phyloP scores from a whole-genome alignment of 2,888 invertebrate genomes.

The Nomada goodeniana region DNA sequence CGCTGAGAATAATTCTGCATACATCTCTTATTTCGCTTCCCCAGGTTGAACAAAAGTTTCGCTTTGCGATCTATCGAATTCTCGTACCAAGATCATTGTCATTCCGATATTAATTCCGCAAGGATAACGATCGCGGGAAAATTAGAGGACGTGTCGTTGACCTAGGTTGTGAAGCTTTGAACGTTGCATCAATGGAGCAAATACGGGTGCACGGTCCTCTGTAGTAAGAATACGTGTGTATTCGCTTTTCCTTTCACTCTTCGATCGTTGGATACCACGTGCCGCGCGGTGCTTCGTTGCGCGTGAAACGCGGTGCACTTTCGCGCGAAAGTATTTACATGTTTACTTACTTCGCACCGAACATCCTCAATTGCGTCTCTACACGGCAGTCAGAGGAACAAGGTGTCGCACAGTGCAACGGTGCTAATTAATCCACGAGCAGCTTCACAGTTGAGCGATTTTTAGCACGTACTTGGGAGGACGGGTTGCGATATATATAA shows the following conservation, averaged over 20 bases:
- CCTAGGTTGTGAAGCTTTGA: not conserved
- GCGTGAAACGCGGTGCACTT: not conserved
- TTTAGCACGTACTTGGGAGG: not conserved
- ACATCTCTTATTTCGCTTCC: no score
- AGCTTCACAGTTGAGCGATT: not conserved
- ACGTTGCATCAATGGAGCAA: constrained; percentile 14
- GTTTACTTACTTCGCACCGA: not conserved
- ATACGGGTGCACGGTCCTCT: not conserved
- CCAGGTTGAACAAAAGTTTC: no score
- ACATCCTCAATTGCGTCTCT: not conserved
- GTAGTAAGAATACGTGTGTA: not conserved
- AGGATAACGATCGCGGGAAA: not conserved
- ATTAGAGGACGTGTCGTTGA: not conserved
- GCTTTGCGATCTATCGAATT: no score
- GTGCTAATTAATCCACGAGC: no score
- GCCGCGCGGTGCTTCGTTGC: not conserved
- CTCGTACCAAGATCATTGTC: no score
- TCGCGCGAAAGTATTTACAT: not conserved
- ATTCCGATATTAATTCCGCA: not conserved
- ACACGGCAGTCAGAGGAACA: not conserved
- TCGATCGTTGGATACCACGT: constrained; percentile 6
- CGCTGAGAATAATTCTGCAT: no score
- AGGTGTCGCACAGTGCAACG: no score
- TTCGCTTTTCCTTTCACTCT: constrained; percentile 25
- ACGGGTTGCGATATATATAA: not conserved